Percentiles rank a stretch among this genome's conserved stretches.
Conservation (phyloP, 2,113 vertebrate species). For the Corythoichthys haematopterus region DNA sequence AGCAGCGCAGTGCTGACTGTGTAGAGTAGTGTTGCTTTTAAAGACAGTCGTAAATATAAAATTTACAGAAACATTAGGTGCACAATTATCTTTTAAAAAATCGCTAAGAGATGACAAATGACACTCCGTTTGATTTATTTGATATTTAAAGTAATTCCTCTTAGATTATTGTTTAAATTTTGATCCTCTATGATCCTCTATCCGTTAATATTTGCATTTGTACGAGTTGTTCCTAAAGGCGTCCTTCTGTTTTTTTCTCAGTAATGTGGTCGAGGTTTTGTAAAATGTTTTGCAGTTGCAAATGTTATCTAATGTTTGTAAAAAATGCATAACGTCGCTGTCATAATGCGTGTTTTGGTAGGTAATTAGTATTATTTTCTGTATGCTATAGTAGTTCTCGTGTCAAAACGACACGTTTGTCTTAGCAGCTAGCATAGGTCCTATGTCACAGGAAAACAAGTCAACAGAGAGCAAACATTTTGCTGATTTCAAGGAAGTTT, state of each 20-base stretch:
- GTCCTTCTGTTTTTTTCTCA: constrained; percentile 11
- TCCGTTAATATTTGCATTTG: not conserved
- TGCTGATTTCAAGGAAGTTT: not conserved
- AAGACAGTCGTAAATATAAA: not conserved
- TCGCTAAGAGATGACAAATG: not conserved
- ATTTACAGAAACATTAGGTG: not conserved
- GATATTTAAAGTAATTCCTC: too few relatives aligned
- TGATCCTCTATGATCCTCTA: too few relatives aligned
- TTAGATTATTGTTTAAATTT: too few relatives aligned
- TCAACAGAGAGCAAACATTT: not conserved
- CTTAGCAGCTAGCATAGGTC: not conserved
- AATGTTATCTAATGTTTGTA: not conserved
- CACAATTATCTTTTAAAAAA: not conserved
- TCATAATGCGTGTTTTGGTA: not conserved
- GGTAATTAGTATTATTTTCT: not conserved
- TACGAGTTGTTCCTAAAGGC: constrained; percentile 13
- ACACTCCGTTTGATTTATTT: too few relatives aligned
- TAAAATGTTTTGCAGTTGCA: too few relatives aligned
- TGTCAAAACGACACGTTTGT: not conserved
- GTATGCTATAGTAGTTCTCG: not conserved
- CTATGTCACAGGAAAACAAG: not conserved
- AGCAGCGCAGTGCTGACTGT: constrained; percentile 28
- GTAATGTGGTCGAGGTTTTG: not conserved
- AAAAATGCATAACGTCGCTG: not conserved
- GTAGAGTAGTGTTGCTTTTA: constrained; percentile 8